Conservation (phyloP, 2,888 invertebrate species). For the Sarcophaga rosellei region DNA sequence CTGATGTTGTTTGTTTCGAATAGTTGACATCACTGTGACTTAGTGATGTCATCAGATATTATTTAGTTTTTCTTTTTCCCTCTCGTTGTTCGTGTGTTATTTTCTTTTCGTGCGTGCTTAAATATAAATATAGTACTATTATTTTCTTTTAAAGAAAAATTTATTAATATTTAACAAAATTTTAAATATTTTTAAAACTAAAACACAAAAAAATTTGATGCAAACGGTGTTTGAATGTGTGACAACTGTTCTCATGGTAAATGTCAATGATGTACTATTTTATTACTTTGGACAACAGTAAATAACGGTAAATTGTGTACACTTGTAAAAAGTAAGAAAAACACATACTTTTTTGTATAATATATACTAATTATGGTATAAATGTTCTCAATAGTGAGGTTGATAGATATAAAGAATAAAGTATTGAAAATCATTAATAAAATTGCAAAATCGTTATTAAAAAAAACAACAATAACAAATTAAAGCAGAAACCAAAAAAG, state of each 20-base stretch:
- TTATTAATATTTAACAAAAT: slow-evolving; percentile 51
- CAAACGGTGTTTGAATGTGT: slow-evolving; percentile 35
- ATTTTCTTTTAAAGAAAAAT: slow-evolving; percentile 57
- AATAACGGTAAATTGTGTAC: slow-evolving; percentile 61
- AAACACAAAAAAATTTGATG: background rate
- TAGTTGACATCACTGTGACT: slow-evolving; percentile 71
- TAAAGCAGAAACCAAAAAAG: slow-evolving; percentile 41
- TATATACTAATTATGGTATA: slow-evolving; percentile 41
- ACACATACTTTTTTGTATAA: slow-evolving; percentile 60
- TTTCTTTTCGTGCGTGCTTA: slow-evolving; percentile 65
- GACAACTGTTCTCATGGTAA: slow-evolving; percentile 13
- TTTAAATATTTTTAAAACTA: slow-evolving; percentile 11
- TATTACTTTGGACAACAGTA: slow-evolving; percentile 44
- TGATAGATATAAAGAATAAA: slow-evolving; percentile 63
- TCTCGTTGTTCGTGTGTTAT: slow-evolving; percentile 65
- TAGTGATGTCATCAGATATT: slow-evolving; percentile 82
- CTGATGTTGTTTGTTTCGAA: background rate
- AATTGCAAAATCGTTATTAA: background rate
- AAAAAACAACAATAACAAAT: background rate
- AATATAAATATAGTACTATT: slow-evolving; percentile 49
- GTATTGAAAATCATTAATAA: slow-evolving; percentile 69
- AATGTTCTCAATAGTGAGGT: slow-evolving; percentile 3
- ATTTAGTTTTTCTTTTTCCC: slow-evolving; percentile 68
- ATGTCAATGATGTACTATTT: slow-evolving; percentile 65
- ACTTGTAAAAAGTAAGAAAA: slow-evolving; percentile 44